phyloP scores from a whole-genome alignment of 1,140 invertebrate genomes.

The Pogonomyrmex barbatus region DNA sequence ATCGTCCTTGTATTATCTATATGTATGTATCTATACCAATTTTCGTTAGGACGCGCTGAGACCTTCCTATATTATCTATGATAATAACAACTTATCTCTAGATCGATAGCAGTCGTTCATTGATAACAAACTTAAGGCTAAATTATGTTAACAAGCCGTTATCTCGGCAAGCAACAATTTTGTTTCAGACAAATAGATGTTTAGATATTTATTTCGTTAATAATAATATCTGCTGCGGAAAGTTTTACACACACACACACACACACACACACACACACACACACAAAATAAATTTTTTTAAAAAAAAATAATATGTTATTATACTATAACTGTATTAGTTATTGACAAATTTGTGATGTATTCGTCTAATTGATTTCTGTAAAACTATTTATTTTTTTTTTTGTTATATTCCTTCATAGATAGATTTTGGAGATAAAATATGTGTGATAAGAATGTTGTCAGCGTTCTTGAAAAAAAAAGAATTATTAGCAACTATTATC shows the following conservation, averaged over 20 bases:
- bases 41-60: background rate
- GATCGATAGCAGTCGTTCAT: background rate
- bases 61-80: constrained; percentile 1
- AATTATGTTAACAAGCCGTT: background rate
- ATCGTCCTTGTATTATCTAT: constrained; percentile 42
- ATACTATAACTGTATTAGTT: background rate
- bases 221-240: background rate
- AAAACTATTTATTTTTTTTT: constrained; percentile 2
- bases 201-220: constrained; percentile 11
- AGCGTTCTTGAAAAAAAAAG: background rate
- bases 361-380: background rate
- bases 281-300: background rate
- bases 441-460: background rate
- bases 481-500: background rate
- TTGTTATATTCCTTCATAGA: background rate
- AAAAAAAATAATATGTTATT: background rate
- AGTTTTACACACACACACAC: background rate
- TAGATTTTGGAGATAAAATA: background rate
- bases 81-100: constrained; percentile 28
- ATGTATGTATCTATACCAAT: background rate
- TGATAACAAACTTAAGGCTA: constrained; percentile 33
- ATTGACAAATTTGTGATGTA: background rate
- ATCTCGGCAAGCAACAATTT: background rate
- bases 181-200: background rate
- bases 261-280: too few relatives aligned